These are phyloP conservation scores for Mycetomoellerius zeteki DNA, from an alignment of 1,140 invertebrate genomes.

Conservation along the genomic window DNA sequence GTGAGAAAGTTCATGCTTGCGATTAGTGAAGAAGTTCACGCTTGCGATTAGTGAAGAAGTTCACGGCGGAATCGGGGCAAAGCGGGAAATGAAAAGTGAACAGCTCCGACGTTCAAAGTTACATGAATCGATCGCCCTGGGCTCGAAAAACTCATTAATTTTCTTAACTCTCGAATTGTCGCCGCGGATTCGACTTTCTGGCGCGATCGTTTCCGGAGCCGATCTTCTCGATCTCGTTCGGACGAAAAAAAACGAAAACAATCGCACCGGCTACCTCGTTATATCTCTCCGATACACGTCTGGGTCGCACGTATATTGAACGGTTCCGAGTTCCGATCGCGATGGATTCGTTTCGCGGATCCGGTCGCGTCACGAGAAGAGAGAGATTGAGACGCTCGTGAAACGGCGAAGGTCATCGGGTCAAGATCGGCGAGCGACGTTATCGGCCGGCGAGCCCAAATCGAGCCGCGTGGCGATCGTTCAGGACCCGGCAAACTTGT, in stretches of 20 bases:
- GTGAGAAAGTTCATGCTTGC: neutral
- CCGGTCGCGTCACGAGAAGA: no score
- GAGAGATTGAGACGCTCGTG: slow-evolving; percentile 32
- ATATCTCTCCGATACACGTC: neutral
- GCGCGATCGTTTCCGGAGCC: neutral
- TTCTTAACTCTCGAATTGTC: neutral
- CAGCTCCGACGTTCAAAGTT: neutral
- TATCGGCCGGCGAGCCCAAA: slow-evolving; percentile 62
- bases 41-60: neutral
- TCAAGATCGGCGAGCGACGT: slow-evolving; percentile 77
- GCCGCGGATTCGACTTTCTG: neutral
- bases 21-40: slow-evolving; percentile 1
- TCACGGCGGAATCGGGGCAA: neutral
- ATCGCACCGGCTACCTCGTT: neutral
- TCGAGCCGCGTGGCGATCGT: slow-evolving; percentile 2
- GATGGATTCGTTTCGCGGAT: neutral
- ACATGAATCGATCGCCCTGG: no score
- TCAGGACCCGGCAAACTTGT: neutral
- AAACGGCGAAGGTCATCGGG: slow-evolving; percentile 82
- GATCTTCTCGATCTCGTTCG: neutral
- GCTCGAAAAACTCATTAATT: neutral
- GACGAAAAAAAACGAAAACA: slow-evolving; percentile 30
- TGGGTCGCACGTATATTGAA: neutral
- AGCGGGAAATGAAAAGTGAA: neutral
- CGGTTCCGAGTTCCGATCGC: neutral